Base-by-base conservation (phyloP, 2,888 invertebrate species). In the Eupithecia insigniata region DNA sequence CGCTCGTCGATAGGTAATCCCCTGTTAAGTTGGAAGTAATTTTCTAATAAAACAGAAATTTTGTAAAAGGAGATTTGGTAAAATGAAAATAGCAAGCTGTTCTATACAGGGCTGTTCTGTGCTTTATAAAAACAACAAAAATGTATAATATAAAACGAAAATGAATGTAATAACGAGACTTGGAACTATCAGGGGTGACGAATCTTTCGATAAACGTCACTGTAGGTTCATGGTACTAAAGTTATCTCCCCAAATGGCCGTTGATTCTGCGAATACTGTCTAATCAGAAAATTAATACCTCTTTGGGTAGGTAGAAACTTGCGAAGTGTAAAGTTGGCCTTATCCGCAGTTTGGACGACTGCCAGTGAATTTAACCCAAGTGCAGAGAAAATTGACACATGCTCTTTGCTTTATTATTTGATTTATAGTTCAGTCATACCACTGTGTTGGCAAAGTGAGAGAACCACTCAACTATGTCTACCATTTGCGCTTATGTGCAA, bases 311-410 rank as follows among this genome's bases (percentile, higher is more conserved):
- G 26, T 26, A 62, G 61, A 61, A 32, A 64, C 64, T 39, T 64
- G 36, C 36, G 36, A 36, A 64, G 66, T 69, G 71, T 69, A 66
- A 28, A 61, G 58, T 34, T 36, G 22, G 64, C 51, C 72, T 65
- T 68, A 73, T 66, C 73, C 30, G 66, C 60, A 65, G 30, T 62
- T 78, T 85, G 85, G 85, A 75, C 43, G 1, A 6, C 5, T 69
- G 85, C 85, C 85, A 84, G 77, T 77, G 70, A 80, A 77, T 81
- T 79, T 72, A 78, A 72, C 78, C 78, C 81, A 82, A 81, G 78
- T 78, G 81, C 78, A 79, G 79, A 76, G 76, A 76, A 80, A 81
- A 81, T 85, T 82, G 84, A 85, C 82, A 83, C 82, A 82, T 81
- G 82, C 79, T 81, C 78, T 79, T 75, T 79, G 75, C 71, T 79